Evolutionary conservation across 1,140 invertebrate species (phyloP), one percentile per base, ranked within the genome.

Genomic region (Bombus turneri): DNA sequence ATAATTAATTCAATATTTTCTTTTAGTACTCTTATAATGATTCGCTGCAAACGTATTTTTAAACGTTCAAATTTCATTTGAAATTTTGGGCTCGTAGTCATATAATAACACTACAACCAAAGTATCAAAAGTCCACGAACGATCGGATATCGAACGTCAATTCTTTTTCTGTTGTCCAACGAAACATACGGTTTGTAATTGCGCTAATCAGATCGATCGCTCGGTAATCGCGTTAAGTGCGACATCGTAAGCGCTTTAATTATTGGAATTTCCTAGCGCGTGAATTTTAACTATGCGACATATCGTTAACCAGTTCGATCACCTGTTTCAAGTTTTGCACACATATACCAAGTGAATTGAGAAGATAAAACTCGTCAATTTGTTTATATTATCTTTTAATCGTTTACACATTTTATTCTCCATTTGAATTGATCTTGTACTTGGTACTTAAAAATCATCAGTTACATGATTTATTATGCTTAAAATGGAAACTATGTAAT

Each of bases 161-260:
- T 43, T 57, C 31, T 28, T 53, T 13, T 28, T 25, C 25, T n/a
- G 71, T 71, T 69, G 13, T 1, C n/a, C 13, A 22, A 31, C 6
- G 43, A 57, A 69, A 43, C 18, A 47, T 22, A 31, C 72, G 41
- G 41, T 82, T 57, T 28, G 43, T 31, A 43, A 62, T 59, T 73
- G 18, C n/a, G 71, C n/a, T 82, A 64, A 82, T 82, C 57, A 47
- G 34, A 69, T 37, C 13, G 25, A 69, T 80, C 37, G 1, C 2
- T 66, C n/a, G 34, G n/a, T 71, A 41, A 57, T 59, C 15, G 41
- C 79, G 68, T 39, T 34, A 53, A 22, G 18, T 53, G 5, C 47
- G 5, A 53, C 47, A 22, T 53, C 18, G 18, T 8, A 28, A 66
- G 47, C 53, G 39, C 12, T 34, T 81, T 47, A 37, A 82, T 82